Conservation (phyloP, 2,888 invertebrate genomes). For the Polyommatus iphigenia region DNA sequence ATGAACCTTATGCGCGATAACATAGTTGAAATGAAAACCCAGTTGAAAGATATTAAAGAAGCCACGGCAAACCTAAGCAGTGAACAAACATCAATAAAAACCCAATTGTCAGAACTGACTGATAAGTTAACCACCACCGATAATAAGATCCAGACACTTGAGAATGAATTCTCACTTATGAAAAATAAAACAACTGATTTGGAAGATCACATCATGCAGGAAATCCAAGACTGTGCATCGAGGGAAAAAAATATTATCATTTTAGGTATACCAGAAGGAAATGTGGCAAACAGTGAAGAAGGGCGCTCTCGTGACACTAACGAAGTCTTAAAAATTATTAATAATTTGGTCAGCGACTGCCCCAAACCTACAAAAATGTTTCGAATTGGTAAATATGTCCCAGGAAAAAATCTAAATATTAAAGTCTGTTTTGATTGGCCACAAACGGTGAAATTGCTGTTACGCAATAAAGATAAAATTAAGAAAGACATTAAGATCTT, state of each 20-base stretch:
- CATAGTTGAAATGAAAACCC: background rate
- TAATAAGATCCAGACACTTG: background rate
- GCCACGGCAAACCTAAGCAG: background rate
- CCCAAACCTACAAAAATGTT: conserved; percentile 33
- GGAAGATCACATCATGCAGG: background rate
- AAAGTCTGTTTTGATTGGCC: conserved; percentile 35
- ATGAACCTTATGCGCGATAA: background rate
- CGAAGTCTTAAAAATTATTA: conserved; percentile 32
- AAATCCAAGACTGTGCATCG: no score
- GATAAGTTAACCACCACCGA: background rate
- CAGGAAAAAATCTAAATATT: conserved; percentile 31
- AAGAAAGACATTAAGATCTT: conserved; percentile 31
- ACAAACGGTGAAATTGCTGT: conserved; percentile 31
- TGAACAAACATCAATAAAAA: background rate
- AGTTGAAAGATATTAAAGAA: background rate
- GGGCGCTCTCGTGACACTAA: background rate
- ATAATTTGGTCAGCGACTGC: conserved; percentile 2
- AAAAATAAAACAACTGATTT: background rate
- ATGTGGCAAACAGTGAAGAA: background rate
- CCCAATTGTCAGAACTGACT: background rate
- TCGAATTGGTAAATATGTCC: conserved; percentile 35
- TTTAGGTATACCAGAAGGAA: background rate
- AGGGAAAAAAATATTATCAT: background rate
- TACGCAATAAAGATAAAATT: conserved; percentile 32
- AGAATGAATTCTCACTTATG: background rate